phyloP scores from a whole-genome alignment of 2,888 invertebrate genomes.

The Papilio demoleus region DNA sequence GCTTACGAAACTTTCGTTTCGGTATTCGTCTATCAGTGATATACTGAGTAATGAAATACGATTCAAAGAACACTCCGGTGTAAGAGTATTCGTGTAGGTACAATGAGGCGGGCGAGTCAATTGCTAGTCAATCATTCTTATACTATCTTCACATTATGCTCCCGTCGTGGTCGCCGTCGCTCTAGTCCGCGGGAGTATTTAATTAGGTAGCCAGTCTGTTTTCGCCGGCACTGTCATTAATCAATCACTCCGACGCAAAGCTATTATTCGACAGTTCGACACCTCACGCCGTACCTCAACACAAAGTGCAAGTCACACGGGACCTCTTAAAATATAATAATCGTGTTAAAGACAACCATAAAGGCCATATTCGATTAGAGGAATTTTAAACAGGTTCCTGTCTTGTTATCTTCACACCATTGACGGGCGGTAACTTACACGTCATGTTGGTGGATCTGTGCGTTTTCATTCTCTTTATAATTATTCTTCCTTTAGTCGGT shows the following conservation, averaged over 20 bases:
- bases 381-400: slow-evolving; percentile 77
- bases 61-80: neutral
- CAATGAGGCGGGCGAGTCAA: slow-evolving; percentile 43
- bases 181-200: slow-evolving; percentile 64
- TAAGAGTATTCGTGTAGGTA: slow-evolving; percentile 10
- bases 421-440: slow-evolving; percentile 67
- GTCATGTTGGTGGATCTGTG: slow-evolving; percentile 61
- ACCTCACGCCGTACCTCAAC: slow-evolving; percentile 64
- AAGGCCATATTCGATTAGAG: slow-evolving; percentile 80
- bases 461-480: slow-evolving; percentile 68
- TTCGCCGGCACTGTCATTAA: slow-evolving; percentile 78
- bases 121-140: slow-evolving; percentile 50
- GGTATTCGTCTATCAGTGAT: too few species aligned
- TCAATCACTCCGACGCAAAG: slow-evolving; percentile 73
- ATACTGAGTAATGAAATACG: neutral
- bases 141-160: slow-evolving; percentile 54
- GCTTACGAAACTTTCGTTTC: too few species aligned
- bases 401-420: slow-evolving; percentile 73
- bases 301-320: slow-evolving; percentile 79
- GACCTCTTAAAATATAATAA: slow-evolving; percentile 82
- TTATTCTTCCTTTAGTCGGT: slow-evolving; percentile 60
- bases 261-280: slow-evolving; percentile 78
- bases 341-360: slow-evolving; percentile 81
- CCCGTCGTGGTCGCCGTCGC: slow-evolving; percentile 46
- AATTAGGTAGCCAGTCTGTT: slow-evolving; percentile 78